These are phyloP conservation scores for Lycaena phlaeas DNA, from an alignment of 2,888 invertebrate species.

Conservation along the genomic window DNA sequence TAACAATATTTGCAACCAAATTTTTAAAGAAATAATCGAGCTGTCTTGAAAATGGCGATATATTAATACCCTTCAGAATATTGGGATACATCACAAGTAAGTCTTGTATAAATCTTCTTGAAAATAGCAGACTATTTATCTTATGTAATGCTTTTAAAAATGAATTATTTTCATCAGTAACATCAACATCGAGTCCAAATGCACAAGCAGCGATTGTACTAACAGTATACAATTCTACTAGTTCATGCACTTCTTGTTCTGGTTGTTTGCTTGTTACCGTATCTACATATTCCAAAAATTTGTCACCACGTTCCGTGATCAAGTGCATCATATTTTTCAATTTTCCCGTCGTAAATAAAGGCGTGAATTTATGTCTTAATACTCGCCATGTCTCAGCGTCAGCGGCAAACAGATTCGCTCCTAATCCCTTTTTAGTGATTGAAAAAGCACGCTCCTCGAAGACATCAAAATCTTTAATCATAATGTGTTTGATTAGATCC, in stretches of 20 bases:
- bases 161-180: neutral
- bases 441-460: slow-evolving; percentile 37
- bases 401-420: slow-evolving; percentile 36
- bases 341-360: slow-evolving; percentile 42
- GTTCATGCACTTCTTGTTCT: slow-evolving; percentile 26
- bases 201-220: slow-evolving; percentile 28
- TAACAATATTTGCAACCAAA: neutral
- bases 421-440: slow-evolving; percentile 33
- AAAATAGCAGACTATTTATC: neutral
- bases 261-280: slow-evolving; percentile 12
- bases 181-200: slow-evolving; percentile 31
- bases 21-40: slow-evolving; percentile 1
- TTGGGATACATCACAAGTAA: slow-evolving; percentile 4
- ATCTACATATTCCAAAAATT: slow-evolving; percentile 22
- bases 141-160: neutral
- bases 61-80: neutral
- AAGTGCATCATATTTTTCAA: slow-evolving; percentile 42
- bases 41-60: neutral
- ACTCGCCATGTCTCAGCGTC: slow-evolving; percentile 37
- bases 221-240: slow-evolving; percentile 32
- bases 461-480: slow-evolving; percentile 15
- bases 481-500: slow-evolving; percentile 21
- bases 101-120: neutral
- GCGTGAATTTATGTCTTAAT: slow-evolving; percentile 24
- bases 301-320: slow-evolving; percentile 29